phyloP scores from a whole-genome alignment of 1,140 invertebrate species.

The Lucilia sericata region DNA sequence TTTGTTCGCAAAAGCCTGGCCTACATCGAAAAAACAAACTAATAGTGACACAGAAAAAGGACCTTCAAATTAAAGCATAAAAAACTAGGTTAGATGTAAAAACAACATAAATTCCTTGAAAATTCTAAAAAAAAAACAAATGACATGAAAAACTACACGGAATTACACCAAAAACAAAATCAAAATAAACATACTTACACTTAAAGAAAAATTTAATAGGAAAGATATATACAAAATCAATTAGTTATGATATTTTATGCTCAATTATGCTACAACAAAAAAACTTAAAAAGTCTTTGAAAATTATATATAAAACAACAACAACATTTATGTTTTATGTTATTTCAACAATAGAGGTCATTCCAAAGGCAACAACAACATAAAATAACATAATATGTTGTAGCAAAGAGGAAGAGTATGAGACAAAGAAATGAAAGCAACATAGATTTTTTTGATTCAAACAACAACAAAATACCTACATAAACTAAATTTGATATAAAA shows the following conservation, averaged over 20 bases:
- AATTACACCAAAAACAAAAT: neutral
- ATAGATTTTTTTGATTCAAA: conserved; percentile 49
- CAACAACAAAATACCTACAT: conserved; percentile 60
- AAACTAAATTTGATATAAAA: conserved; percentile 48
- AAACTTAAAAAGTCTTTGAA: neutral
- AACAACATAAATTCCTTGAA: conserved; percentile 8
- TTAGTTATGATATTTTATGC: neutral
- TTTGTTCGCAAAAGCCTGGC: neutral
- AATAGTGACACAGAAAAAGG: neutral
- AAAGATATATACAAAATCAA: neutral
- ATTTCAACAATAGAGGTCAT: conserved; percentile 59
- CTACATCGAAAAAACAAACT: neutral
- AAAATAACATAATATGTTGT: neutral
- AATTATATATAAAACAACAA: neutral
- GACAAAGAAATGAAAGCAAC: neutral
- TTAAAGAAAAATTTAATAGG: too few species aligned
- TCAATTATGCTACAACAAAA: neutral
- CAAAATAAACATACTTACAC: neutral
- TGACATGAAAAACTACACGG: neutral
- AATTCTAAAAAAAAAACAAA: neutral
- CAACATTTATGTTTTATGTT: neutral
- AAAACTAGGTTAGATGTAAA: conserved; percentile 7
- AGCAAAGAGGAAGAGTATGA: conserved; percentile 45
- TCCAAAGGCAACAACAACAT: conserved; percentile 64
- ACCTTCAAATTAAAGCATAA: conserved; percentile 12